Base-by-base conservation (phyloP, 2,797 vertebrate species). In the Liasis olivaceus region DNA sequence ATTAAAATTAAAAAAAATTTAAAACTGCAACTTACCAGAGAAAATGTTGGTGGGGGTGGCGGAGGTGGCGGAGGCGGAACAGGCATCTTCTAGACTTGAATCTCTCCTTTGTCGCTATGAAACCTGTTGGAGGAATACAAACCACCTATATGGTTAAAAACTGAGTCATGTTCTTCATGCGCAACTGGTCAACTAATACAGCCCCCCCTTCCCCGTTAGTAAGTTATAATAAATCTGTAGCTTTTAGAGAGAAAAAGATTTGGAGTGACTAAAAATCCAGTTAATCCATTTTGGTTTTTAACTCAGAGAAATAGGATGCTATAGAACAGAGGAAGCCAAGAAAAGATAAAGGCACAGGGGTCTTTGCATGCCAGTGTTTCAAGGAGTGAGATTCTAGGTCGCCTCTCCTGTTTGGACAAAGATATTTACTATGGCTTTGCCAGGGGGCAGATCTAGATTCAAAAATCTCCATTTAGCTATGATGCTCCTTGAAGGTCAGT, bases 1-100 rank as follows among this genome's bases (percentile, higher is more conserved):
- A 42, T 6, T 60, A 20, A 22, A n/a, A 7, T 5, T 36, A 6
- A 60, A 72, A 69, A 59, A 51, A 69, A 47, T 47, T 17, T 31
- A 90, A 91, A n/a, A 17, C 14, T 89, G 36, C 90, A 90, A 97
- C 98, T 98, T 97, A 99, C 99, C 97, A 95, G 0, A 72, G 98
- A 17, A 36, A 99, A 95, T 0, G 98, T 99, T 64, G 99, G 99
- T 6, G 99, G 99, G 0, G 99, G 98, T 0, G 99, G 98, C 3
- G 98, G 98, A 7, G 98, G 97, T 0, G 99, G 99, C 64, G 98
- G 98, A 0, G 99, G 99, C 42, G 99, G 99, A 86, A 98, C 98
- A 0, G 99, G 99, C 99, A 99, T 99, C 95, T 95, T 97, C 96
- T 96, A 98, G 81, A 63, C 95, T 92, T 95, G 92, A 85, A 26